Evolutionary conservation across 2,113 vertebrate species (phyloP), one percentile per base, ranked within the genome.

Genomic region (Podilymbus podiceps): DNA sequence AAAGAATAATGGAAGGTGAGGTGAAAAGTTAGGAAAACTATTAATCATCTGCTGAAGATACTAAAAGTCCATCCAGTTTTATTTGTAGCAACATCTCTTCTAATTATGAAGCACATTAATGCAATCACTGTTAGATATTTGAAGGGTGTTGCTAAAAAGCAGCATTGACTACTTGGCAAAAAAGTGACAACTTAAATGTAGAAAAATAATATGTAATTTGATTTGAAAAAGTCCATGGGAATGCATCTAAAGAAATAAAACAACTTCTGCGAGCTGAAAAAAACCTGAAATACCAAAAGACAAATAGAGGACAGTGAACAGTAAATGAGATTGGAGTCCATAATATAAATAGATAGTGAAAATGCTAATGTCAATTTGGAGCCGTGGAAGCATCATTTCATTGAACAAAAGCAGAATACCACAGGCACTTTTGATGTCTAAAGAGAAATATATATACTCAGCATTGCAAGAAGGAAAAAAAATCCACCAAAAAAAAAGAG

Each of bases 271-370:
- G 6, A 91, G 83, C 25, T 95, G 92, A 89, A 92, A 96, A 96
- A 97, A 93, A 95, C 83, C 95, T 94, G 95, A 87, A 95, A 95
- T 87, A 92, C 77, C 86, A 92, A 95, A 96, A 97, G 92, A 96
- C 83, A 96, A 93, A 96, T 83, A 95, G 83, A 93, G 90, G 92
- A 93, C 85, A 95, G 94, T 89, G 55, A 97, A 93, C 66, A 96
- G 96, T 38, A 95, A 95, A 91, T 87, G 89, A 93, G 62, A 93
- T 80, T 96, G 82, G 77, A 93, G 86, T 85, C 84, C 62, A 78
- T 60, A 94, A 68, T 96, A 91, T 85, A 95, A 94, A 92, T 81
- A 96, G 85, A 74, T 87, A 78, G 73, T 87, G 84, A 93, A 95
- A 95, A 76, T 47, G 56, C 62, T 91, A 38, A 89, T 87, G 62